Evolutionary conservation across 2,113 vertebrate species (phyloP).

Genomic region (Colistium nudipinnis): DNA sequence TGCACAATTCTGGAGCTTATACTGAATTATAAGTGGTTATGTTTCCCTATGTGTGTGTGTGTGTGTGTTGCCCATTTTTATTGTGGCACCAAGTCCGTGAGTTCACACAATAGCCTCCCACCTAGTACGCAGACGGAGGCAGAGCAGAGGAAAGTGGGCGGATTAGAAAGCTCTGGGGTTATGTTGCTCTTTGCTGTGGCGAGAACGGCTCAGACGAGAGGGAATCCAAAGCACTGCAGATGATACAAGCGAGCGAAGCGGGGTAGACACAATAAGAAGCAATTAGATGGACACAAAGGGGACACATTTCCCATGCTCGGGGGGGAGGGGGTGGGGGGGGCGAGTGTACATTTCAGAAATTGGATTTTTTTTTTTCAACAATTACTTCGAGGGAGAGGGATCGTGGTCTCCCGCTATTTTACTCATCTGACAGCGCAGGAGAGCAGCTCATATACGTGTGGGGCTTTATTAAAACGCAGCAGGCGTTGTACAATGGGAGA

Average conservation of each 20-base stretch:
- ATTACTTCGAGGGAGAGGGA: slow-evolving; percentile 30
- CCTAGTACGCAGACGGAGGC: slow-evolving; percentile 75
- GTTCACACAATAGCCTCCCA: slow-evolving; percentile 80
- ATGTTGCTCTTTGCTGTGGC: slow-evolving; percentile 62
- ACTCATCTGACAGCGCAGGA: slow-evolving; percentile 4
- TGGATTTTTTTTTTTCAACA: slow-evolving; percentile 56
- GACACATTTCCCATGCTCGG: slow-evolving; percentile 38
- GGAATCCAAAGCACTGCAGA: slow-evolving; percentile 58
- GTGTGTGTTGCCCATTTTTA: slow-evolving; percentile 38
- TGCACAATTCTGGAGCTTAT: too few species aligned
- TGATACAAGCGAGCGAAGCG: slow-evolving; percentile 45
- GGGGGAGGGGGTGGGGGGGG: slow-evolving; percentile 36
- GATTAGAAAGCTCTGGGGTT: slow-evolving; percentile 73
- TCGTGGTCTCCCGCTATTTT: slow-evolving; percentile 26
- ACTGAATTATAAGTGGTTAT: too few species aligned
- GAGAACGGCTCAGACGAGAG: slow-evolving; percentile 53
- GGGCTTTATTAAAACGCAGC: slow-evolving; percentile 17
- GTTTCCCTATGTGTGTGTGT: slow-evolving; percentile 13
- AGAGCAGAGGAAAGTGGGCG: slow-evolving; percentile 71
- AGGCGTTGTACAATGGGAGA: slow-evolving; percentile 14
- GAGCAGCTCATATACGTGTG: slow-evolving; percentile 15
- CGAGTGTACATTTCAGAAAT: slow-evolving; percentile 57
- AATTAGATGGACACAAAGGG: slow-evolving; percentile 69
- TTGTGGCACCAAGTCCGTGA: slow-evolving; percentile 59
- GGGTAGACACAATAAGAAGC: slow-evolving; percentile 59